Evolutionary conservation across 2,888 invertebrate species (phyloP), one percentile per base, ranked within the genome.

Genomic region (Julus scandinavius): DNA sequence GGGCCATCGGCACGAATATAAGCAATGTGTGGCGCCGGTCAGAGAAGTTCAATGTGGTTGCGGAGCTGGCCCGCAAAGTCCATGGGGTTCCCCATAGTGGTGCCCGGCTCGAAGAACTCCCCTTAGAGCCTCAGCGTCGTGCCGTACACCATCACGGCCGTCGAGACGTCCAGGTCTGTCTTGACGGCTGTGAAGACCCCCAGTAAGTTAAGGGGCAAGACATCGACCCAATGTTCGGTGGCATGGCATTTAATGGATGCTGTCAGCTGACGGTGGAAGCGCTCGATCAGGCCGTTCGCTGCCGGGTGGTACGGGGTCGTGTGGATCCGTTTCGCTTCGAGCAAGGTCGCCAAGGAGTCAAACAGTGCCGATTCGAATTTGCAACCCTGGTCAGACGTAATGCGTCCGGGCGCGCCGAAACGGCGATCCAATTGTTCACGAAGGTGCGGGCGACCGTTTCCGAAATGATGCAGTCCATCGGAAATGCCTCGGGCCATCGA

Each of bases 401-500:
- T 72, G 1, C 9, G 49, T 49, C 6, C 49, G 5, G 83, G 83
- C 6, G 11, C 20, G 11, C 83, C 83, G 83, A 80, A 80, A 9
- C 38, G 38, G 83, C 4, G 5, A 80, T 80, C 83, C 83, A 80
- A 7, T 11, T 11, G 11, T 20, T 20, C 6, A 7, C 5, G 83
- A 80, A 80, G 20, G 83, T 11, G 38, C 29, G 4, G 83, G 38
- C 83, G 83, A 80, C 83, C 11, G 83, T 80, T 7, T 4, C 38
- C 6, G 83, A 20, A 29, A 11, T 7, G 5, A 7, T 80, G 38
- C 11, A 5, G 83, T 5, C 20, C 6, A 88, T 17, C 15, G 88
- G 88, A 88, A 88, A 38, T 38, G 87, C 87, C 45, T 88, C 88
- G 17, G 87, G 88, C 88, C 88, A 88, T 15, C 88, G 11, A 88